Conservation (phyloP, 2,888 invertebrate species). For the Parapristionchus giblindavisi region DNA sequence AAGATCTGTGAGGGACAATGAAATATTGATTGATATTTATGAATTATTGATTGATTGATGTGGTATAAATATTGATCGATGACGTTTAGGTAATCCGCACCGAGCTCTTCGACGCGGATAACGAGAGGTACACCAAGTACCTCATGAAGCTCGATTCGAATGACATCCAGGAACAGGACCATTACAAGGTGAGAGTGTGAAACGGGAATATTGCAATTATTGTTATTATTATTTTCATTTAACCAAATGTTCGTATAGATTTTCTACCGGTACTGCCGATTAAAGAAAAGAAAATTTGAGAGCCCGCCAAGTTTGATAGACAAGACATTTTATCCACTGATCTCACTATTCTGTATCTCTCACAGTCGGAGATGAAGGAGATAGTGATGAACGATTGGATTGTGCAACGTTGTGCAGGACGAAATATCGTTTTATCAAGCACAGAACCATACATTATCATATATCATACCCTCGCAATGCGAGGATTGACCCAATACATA, state of each 20-base stretch:
- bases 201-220: background rate
- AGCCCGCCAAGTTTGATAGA: no score
- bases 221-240: background rate
- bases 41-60: background rate
- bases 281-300: no score
- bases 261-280: background rate
- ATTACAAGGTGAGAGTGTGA: constrained; percentile 77
- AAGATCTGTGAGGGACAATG: background rate
- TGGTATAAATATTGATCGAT: background rate
- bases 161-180: constrained; percentile 82
- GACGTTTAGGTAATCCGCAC: constrained; percentile 33
- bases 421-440: no score
- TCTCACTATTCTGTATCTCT: no score
- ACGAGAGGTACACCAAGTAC: constrained; percentile 63
- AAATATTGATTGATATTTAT: background rate
- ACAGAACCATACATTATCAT: no score
- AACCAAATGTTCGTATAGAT: background rate
- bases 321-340: no score
- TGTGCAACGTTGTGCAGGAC: no score
- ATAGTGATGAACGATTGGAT: no score
- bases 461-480: no score
- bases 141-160: constrained; percentile 62
- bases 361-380: no score
- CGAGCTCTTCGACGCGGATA: constrained; percentile 62
- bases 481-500: no score